Percentiles rank a stretch among this genome's conserved stretches.
phyloP scores from a whole-genome alignment of 2,888 invertebrate genomes.

The Platycheirus rosarum region DNA sequence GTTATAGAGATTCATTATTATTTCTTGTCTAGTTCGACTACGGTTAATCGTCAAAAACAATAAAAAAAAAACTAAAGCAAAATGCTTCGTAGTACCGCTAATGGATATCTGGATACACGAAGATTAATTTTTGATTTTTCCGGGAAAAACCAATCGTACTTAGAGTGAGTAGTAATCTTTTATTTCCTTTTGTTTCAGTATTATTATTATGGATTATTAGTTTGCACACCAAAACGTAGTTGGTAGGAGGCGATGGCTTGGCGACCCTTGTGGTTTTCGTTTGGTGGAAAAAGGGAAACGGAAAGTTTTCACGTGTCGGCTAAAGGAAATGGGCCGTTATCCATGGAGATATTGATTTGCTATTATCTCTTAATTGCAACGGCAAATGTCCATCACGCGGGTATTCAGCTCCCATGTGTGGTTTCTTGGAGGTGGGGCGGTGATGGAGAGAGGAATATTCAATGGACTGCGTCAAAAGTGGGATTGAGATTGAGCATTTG shows the following conservation, averaged over 20 bases:
- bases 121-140: slow-evolving; percentile 82
- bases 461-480: slow-evolving; percentile 65
- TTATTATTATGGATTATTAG: slow-evolving; percentile 25
- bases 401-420: slow-evolving; percentile 27
- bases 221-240: slow-evolving; percentile 11
- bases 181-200: slow-evolving; percentile 14
- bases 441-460: not conserved
- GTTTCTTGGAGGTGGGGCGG: not conserved
- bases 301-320: slow-evolving; percentile 36
- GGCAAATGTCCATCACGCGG: slow-evolving; percentile 50
- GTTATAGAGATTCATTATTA: slow-evolving; percentile 39
- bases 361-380: slow-evolving; percentile 67
- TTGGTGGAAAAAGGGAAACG: slow-evolving; percentile 3
- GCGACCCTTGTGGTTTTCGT: slow-evolving; percentile 14
- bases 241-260: not conserved
- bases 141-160: slow-evolving; percentile 80
- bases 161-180: slow-evolving; percentile 79
- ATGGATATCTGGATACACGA: slow-evolving; percentile 80
- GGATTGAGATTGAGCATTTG: slow-evolving; percentile 62
- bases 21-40: slow-evolving; percentile 61
- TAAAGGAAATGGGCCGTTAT: slow-evolving; percentile 40
- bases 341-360: slow-evolving; percentile 62
- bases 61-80: slow-evolving; percentile 12
- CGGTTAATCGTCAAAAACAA: slow-evolving; percentile 41
- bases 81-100: slow-evolving; percentile 76